Conservation (phyloP, 1,140 invertebrate genomes). For the Agrypnia vestita region DNA sequence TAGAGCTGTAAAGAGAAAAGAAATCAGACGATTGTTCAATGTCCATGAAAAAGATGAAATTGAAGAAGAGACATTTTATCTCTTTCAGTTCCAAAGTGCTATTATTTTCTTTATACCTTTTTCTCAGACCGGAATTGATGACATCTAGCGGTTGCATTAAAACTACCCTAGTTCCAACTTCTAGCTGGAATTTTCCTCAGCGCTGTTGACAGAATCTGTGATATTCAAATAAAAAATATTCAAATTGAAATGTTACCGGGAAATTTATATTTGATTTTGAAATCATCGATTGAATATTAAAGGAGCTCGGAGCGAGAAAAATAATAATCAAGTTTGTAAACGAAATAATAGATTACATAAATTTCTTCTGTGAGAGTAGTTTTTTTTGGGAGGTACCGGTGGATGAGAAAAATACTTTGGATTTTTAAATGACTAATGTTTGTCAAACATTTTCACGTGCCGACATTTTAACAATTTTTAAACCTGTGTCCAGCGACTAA, state of each 20-base stretch:
- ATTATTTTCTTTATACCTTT: not conserved
- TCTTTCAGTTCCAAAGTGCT: not conserved
- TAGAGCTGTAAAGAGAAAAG: not conserved
- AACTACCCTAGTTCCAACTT: not conserved
- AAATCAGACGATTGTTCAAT: not conserved
- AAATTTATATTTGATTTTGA: not conserved
- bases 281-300: no score
- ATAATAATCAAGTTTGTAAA: no score
- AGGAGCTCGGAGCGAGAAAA: no score
- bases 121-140: slow-evolving; percentile 4
- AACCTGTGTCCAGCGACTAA: not conserved
- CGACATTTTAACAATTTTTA: not conserved
- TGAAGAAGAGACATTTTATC: slow-evolving; percentile 9
- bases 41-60: not conserved
- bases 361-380: no score
- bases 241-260: not conserved
- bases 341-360: no score
- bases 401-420: no score
- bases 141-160: not conserved
- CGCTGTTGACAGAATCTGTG: not conserved
- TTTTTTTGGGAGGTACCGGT: no score
- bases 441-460: no score
- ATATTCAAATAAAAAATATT: no score
- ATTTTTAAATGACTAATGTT: no score
- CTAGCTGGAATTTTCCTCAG: not conserved